Base-by-base conservation (phyloP, 2,888 invertebrate species). In the Nemoura dubitans region DNA sequence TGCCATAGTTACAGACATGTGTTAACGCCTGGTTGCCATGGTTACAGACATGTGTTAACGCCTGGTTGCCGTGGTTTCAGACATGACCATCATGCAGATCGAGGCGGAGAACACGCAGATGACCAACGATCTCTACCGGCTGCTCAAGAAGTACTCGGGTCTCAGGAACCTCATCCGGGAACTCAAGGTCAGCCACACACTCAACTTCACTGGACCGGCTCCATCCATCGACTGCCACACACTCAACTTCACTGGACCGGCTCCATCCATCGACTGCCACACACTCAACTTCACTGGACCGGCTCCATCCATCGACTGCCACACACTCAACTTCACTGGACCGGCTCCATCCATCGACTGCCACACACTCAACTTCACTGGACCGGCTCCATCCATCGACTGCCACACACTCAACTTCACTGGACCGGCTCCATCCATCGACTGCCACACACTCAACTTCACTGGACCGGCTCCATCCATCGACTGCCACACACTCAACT, bases 31-130 rank as follows among this genome's bases (percentile, higher is more conserved):
- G 16, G 59, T 59, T 59, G 10, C 59, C 21, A 14, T 78, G 87
- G 88, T 94, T 94, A 84, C 93, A 98, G n/a, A 96, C 91, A 96
- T 98, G 21, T 21, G 59, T 21, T 21, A 59, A 59, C 36, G 5
- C 5, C 3, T 21, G 16, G 59, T 59, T 59, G 10, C 59, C 21
- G 59, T 78, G 87, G 88, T 94, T 94, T 83, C 93, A 98, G 98
- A 96, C 91, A 96, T 98, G 96, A 97, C 97, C 88, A 97, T 97
- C 87, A 95, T 96, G 86, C 98, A 97, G 92, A 97, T 99, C 90
- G 97, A 97, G 91, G 94, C 96, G 30, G 98, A 98, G 92, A 98
- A 98, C 91, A 97, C 97, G 16, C 97, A 97, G 92, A 96, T 98
- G 94, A 97, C 97, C 89, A 97, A 97, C 91, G 98, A 98, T 91